Conservation (phyloP, 2,113 vertebrate species). For the Toxotes jaculatrix region DNA sequence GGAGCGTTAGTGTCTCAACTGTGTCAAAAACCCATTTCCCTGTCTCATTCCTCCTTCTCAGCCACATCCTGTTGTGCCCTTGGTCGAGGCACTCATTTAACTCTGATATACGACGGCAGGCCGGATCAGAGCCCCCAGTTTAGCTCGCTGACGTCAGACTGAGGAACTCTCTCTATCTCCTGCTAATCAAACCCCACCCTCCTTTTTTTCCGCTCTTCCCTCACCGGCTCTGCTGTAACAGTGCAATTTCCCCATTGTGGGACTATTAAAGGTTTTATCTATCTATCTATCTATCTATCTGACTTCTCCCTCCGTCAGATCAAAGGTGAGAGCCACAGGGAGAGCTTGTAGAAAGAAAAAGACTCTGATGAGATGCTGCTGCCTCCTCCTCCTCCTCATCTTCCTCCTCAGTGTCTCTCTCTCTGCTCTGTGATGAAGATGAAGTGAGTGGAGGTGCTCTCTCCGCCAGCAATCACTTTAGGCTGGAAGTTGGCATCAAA, state of each 20-base stretch:
- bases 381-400: conserved; percentile 19
- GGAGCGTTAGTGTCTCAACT: conserved; percentile 51
- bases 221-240: not conserved
- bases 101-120: conserved; percentile 71
- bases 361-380: conserved; percentile 45
- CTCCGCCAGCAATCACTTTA: conserved; percentile 43
- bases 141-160: conserved; percentile 64
- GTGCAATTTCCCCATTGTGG: too few relatives aligned
- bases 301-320: conserved; percentile 54
- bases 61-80: conserved; percentile 68
- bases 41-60: conserved; percentile 59
- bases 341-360: conserved; percentile 14
- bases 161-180: conserved; percentile 49
- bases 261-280: too few relatives aligned
- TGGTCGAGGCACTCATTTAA: conserved; percentile 49
- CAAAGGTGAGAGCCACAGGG: conserved; percentile 64
- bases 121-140: conserved; percentile 63
- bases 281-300: too few relatives aligned
- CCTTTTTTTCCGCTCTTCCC: not conserved
- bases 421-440: conserved; percentile 45
- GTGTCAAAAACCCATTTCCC: conserved; percentile 74
- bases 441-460: conserved; percentile 29
- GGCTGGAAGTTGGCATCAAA: conserved; percentile 48
- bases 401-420: conserved; percentile 17
- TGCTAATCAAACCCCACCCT: conserved; percentile 43